Evolutionary conservation across 2,113 vertebrate species (phyloP).

Genomic region (Colinus virginianus): DNA sequence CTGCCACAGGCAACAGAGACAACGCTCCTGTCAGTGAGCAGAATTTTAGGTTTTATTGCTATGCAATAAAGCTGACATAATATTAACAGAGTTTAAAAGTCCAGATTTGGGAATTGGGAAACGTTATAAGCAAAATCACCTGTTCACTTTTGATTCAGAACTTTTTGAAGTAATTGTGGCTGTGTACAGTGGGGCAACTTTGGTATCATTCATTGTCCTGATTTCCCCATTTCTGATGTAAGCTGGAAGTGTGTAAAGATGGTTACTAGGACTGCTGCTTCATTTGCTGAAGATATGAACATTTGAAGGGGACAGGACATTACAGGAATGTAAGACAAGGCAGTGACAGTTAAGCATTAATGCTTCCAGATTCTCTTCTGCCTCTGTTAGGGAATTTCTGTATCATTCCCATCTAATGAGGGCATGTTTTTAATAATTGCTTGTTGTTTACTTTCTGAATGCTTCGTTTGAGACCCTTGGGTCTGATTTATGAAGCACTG

Average conservation of each 20-base stretch:
- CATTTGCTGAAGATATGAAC: background rate
- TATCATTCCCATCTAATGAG: constrained; percentile 30
- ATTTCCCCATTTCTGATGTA: background rate
- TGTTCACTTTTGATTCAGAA: background rate
- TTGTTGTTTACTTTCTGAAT: constrained; percentile 30
- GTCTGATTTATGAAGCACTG: constrained; percentile 39
- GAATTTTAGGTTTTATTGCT: background rate
- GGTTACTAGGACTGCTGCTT: background rate
- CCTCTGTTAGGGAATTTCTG: background rate
- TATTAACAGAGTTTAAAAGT: background rate
- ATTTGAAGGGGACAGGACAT: rapidly evolving
- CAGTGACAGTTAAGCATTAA: background rate
- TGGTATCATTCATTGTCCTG: background rate
- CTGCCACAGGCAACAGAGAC: background rate
- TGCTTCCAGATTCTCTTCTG: background rate
- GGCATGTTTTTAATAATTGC: constrained; percentile 11
- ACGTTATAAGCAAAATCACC: background rate
- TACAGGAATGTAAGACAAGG: background rate
- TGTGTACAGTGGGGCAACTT: background rate
- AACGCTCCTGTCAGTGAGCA: background rate
- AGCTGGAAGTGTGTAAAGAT: background rate
- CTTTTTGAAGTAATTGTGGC: background rate
- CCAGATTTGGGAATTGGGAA: background rate
- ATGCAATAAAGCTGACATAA: background rate
- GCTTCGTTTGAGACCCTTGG: constrained; percentile 25